Evolutionary conservation across 1,140 invertebrate species (phyloP).

Genomic region (Goniozus legneri): DNA sequence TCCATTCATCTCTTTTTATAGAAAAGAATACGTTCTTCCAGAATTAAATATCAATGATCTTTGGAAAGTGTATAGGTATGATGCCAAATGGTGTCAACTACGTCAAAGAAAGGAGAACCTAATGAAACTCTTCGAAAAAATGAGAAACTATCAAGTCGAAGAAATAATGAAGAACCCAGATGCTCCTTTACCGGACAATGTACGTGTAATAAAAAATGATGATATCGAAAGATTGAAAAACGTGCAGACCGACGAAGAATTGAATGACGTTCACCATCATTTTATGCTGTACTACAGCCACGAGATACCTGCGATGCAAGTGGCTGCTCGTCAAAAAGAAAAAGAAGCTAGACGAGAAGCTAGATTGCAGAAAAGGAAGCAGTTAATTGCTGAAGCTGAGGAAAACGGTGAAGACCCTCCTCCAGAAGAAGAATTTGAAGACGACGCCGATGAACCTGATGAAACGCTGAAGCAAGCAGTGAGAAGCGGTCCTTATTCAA

Average conservation of each 20-base stretch:
- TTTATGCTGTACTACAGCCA: constrained; percentile 90
- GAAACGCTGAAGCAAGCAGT: constrained; percentile 78
- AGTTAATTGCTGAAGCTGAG: constrained; percentile 56
- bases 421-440: constrained; percentile 49
- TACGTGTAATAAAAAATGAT: constrained; percentile 80
- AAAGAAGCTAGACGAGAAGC: constrained; percentile 57
- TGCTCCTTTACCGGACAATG: constrained; percentile 75
- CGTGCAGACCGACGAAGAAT: constrained; percentile 85
- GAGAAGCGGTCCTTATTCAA: constrained; percentile 80
- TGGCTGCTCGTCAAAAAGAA: constrained; percentile 59
- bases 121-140: constrained; percentile 80
- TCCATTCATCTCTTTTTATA: constrained; percentile 97
- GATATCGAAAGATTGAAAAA: constrained; percentile 79
- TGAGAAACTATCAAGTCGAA: constrained; percentile 88
- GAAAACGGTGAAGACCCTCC: constrained; percentile 60
- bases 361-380: constrained; percentile 41
- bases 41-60: constrained; percentile 93
- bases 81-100: constrained; percentile 96
- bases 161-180: constrained; percentile 80
- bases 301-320: constrained; percentile 84
- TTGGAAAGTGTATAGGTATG: constrained; percentile 95
- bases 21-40: constrained; percentile 96
- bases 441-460: constrained; percentile 60
- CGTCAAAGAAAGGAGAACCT: constrained; percentile 83
- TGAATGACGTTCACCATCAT: constrained; percentile 90